Evolutionary conservation across 2,888 invertebrate genomes (phyloP).

Genomic region (Tenodera sinensis): DNA sequence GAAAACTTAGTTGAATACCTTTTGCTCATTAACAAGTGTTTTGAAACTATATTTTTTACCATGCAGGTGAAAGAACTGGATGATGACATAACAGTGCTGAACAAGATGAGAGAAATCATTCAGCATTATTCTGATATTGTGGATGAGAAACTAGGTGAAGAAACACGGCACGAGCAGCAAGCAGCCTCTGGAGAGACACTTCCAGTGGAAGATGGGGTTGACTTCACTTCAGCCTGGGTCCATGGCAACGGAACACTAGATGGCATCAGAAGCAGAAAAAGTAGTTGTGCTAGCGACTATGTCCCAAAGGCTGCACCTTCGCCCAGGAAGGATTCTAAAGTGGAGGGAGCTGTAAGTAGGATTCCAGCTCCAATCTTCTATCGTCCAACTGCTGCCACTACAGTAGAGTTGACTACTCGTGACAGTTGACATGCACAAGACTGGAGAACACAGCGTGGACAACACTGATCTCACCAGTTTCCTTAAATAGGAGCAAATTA

Average conservation of each 20-base stretch:
- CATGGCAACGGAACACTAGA: conserved; percentile 66
- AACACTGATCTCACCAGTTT: background rate
- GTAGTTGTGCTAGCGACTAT: background rate
- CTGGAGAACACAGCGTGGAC: background rate
- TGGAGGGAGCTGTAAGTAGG: conserved; percentile 48
- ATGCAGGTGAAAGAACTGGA: conserved; percentile 59
- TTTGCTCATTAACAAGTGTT: too few relatives aligned
- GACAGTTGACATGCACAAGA: conserved; percentile 3
- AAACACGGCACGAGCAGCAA: conserved; percentile 32
- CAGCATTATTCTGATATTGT: conserved; percentile 51
- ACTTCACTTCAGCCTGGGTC: conserved; percentile 69
- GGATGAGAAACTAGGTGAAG: conserved; percentile 34
- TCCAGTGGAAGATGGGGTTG: conserved; percentile 38
- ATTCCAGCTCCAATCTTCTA: conserved; percentile 50
- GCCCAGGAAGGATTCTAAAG: conserved; percentile 53
- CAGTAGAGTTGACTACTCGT: background rate
- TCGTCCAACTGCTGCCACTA: conserved; percentile 4
- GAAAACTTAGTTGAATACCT: too few relatives aligned
- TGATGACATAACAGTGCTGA: conserved; percentile 68
- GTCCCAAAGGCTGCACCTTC: conserved; percentile 39
- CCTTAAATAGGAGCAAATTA: background rate
- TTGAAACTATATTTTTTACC: background rate
- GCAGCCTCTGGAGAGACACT: conserved; percentile 8
- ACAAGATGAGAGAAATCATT: conserved; percentile 70
- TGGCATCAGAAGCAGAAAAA: conserved; percentile 33